A percentile compares a stretch with the other conserved stretches of the same genome.
phyloP scores from a whole-genome alignment of 2,797 vertebrate genomes.

The Falco concolor region DNA sequence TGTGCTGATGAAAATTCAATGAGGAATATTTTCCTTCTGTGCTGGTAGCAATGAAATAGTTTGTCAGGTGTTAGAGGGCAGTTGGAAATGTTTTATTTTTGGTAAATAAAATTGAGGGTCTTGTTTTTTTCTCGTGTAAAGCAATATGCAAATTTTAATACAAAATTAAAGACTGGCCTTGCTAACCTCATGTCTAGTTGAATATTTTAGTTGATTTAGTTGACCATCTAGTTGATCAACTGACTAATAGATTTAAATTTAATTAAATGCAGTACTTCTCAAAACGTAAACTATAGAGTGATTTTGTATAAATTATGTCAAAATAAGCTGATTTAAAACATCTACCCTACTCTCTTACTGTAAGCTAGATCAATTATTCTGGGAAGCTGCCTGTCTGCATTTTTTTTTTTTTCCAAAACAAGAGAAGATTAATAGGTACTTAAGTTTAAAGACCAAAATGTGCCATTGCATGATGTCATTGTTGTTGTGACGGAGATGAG shows the following conservation, averaged over 20 bases:
- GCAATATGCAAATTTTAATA: slow-evolving; percentile 16
- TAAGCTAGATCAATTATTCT: slow-evolving; percentile 41
- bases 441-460: background rate
- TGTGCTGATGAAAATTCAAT: background rate
- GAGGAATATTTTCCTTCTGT: background rate
- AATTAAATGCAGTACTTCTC: slow-evolving; percentile 22
- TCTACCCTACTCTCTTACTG: background rate
- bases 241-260: slow-evolving; percentile 26
- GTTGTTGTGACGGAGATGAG: background rate
- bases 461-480: background rate
- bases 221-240: slow-evolving; percentile 34
- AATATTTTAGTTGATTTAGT: slow-evolving; percentile 48
- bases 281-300: background rate
- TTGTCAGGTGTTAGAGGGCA: background rate
- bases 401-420: background rate
- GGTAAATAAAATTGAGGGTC: background rate
- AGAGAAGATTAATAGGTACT: slow-evolving; percentile 30
- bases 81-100: slow-evolving; percentile 8
- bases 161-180: background rate
- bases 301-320: slow-evolving; percentile 25
- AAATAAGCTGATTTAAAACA: slow-evolving; percentile 43
- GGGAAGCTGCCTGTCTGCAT: background rate
- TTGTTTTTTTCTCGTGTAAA: background rate
- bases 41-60: background rate
- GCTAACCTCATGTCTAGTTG: background rate